phyloP scores from a whole-genome alignment of 2,888 invertebrate genomes.

The Drosophila ochracea region DNA sequence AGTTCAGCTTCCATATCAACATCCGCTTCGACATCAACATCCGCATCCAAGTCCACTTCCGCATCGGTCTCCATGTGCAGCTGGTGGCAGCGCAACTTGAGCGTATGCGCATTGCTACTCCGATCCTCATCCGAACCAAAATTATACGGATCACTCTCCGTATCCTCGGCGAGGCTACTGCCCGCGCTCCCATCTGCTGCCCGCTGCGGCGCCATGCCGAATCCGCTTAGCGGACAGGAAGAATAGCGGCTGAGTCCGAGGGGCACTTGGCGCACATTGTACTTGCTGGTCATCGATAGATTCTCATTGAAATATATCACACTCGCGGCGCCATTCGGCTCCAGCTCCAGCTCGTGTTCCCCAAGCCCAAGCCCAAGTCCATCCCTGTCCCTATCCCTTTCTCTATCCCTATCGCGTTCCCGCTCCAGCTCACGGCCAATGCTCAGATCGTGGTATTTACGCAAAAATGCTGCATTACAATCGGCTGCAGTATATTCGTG shows the following conservation, averaged over 20 bases:
- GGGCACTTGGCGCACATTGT: constrained; percentile 78
- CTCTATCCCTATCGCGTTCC: constrained; percentile 30
- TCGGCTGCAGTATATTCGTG: constrained; percentile 83
- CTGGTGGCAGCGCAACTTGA: constrained; percentile 50
- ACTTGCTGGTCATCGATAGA: constrained; percentile 85
- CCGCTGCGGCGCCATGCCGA: constrained; percentile 48
- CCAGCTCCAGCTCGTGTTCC: constrained; percentile 8
- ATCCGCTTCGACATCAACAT: constrained; percentile 25
- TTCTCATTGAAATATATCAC: constrained; percentile 85
- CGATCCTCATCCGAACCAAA: constrained; percentile 83
- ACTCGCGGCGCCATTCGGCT: constrained; percentile 52
- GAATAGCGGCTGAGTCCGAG: constrained; percentile 66
- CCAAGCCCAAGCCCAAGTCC: not conserved
- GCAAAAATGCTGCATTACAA: constrained; percentile 82
- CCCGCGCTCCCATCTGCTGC: constrained; percentile 53
- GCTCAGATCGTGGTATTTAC: constrained; percentile 83
- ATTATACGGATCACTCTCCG: constrained; percentile 80
- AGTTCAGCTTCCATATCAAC: constrained; percentile 31
- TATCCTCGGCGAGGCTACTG: constrained; percentile 70
- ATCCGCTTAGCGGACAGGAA: constrained; percentile 74
- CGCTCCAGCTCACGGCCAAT: constrained; percentile 41
- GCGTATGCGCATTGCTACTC: constrained; percentile 62
- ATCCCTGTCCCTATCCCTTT: constrained; percentile 19
- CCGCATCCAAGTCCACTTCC: constrained; percentile 11
- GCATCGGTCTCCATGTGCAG: constrained; percentile 13